phyloP scores from a whole-genome alignment of 2,113 vertebrate genomes.

The Toxotes jaculatrix region DNA sequence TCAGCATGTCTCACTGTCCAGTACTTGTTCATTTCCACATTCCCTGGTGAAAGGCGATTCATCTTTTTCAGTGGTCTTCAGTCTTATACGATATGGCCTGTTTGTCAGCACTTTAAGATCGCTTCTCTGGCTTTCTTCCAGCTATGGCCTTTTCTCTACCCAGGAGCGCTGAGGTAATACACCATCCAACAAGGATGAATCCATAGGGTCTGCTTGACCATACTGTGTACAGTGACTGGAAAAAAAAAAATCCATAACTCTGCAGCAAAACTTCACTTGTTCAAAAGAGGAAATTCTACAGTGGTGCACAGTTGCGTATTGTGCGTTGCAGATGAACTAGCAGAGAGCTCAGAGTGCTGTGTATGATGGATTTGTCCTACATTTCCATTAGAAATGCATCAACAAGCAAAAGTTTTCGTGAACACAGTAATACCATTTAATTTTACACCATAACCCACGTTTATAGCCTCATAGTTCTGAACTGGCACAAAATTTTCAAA shows the following conservation, averaged over 20 bases:
- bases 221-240: neutral
- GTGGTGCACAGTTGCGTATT: neutral
- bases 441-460: neutral
- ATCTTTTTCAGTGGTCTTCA: constrained; percentile 50
- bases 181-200: neutral
- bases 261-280: neutral
- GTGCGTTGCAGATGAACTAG: neutral
- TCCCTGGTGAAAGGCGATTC: constrained; percentile 48
- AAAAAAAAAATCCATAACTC: neutral
- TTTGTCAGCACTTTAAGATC: constrained; percentile 31
- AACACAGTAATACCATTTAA: neutral
- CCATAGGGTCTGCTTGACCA: neutral
- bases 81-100: constrained; percentile 3
- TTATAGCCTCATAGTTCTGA: neutral
- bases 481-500: neutral
- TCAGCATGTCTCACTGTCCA: neutral
- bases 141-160: constrained; percentile 2
- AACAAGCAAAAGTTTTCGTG: neutral
- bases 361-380: neutral
- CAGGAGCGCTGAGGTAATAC: neutral
- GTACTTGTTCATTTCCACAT: constrained; percentile 23
- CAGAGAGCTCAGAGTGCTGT: neutral
- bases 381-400: neutral
- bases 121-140: constrained; percentile 8
- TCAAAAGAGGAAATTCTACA: neutral